Percentiles rank a stretch among this genome's conserved stretches.
These are phyloP conservation scores for Tinea trinotella DNA, from an alignment of 2,888 invertebrate species.

Conservation along the genomic window DNA sequence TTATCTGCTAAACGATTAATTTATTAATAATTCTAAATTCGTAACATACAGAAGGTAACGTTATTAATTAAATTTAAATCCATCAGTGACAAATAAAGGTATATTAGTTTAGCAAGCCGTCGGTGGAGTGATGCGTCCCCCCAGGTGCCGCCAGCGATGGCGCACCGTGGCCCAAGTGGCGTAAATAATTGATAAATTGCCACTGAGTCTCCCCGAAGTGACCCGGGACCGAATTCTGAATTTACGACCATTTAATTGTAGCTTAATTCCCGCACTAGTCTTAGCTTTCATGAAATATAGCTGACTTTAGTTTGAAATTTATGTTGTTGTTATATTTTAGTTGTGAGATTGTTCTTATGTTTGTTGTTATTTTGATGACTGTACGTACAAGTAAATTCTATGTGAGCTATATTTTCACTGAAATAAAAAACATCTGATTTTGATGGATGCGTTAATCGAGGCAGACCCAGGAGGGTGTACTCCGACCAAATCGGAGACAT, in stretches of 20 bases:
- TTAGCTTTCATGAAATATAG: constrained; percentile 51
- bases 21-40: no score
- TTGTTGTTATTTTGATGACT: no score
- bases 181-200: constrained; percentile 74
- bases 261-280: constrained; percentile 65
- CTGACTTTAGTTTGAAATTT: constrained; percentile 6
- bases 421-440: no score
- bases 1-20: no score
- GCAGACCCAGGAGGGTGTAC: no score
- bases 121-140: constrained; percentile 6
- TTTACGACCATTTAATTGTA: constrained; percentile 70
- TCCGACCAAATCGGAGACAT: no score
- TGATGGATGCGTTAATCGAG: no score
- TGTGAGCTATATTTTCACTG: no score
- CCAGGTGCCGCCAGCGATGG: constrained; percentile 31
- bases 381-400: no score
- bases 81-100: constrained; percentile 11
- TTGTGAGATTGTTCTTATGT: neutral
- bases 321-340: neutral
- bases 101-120: constrained; percentile 12
- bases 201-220: constrained; percentile 58
- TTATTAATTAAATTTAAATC: constrained; percentile 10
- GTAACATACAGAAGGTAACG: no score
- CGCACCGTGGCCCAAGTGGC: constrained; percentile 51
- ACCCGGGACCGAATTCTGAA: constrained; percentile 56